Evolutionary conservation across 2,113 vertebrate genomes (phyloP).

Genomic region (Haemorhous mexicanus): DNA sequence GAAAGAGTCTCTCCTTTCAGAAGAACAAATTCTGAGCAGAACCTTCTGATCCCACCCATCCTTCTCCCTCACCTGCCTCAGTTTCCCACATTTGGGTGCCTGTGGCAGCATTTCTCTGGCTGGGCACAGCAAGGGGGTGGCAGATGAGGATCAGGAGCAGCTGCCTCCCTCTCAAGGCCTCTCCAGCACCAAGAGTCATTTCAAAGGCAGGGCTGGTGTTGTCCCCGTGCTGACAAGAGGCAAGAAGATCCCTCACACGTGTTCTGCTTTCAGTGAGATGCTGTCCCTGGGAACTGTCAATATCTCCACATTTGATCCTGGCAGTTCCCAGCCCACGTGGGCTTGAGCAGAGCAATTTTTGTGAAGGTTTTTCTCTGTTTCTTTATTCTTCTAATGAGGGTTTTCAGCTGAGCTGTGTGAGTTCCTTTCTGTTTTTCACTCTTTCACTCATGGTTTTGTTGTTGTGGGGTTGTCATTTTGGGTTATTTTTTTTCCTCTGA

Average conservation of each 20-base stretch:
- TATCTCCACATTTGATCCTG: constrained; percentile 32
- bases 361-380: neutral
- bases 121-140: fast-evolving
- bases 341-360: neutral
- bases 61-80: neutral
- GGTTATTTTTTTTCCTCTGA: neutral
- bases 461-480: neutral
- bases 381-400: neutral
- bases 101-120: fast-evolving
- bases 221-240: neutral
- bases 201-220: constrained; percentile 1
- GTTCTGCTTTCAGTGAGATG: neutral
- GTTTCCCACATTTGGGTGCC: neutral
- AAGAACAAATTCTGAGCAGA: neutral
- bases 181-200: neutral
- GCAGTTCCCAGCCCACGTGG: constrained; percentile 6
- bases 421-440: neutral
- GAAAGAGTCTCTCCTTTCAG: neutral
- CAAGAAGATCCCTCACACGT: neutral
- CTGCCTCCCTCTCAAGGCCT: neutral
- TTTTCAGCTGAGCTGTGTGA: neutral
- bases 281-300: constrained; percentile 29
- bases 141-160: fast-evolving
- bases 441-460: neutral
- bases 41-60: neutral